Percentiles rank a stretch among this genome's conserved stretches.
Evolutionary conservation across 2,113 vertebrate genomes (phyloP).

Genomic region (Dromiciops gliroides): DNA sequence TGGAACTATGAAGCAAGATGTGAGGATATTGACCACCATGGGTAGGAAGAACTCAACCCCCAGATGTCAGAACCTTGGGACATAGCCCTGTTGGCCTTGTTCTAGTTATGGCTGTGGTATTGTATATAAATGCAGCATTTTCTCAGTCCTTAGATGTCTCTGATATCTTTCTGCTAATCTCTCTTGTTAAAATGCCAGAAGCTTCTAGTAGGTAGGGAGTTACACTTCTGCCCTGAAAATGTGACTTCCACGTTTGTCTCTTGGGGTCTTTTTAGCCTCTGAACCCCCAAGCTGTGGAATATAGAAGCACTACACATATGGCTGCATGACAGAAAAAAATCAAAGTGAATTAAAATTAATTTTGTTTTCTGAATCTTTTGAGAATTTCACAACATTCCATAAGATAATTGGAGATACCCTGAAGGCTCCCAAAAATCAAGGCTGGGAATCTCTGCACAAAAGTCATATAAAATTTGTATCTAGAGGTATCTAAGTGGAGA

Average conservation of each 20-base stretch:
- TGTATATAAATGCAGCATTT: background rate
- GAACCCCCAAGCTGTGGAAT: background rate
- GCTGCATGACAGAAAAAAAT: background rate
- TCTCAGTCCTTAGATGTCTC: background rate
- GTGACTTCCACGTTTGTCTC: background rate
- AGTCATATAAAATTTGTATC: slow-evolving; percentile 1
- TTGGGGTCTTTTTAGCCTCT: background rate
- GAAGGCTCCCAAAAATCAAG: slow-evolving; percentile 1
- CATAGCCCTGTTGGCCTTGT: background rate
- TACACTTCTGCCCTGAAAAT: background rate
- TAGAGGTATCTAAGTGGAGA: background rate
- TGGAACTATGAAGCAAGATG: background rate
- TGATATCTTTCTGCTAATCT: background rate
- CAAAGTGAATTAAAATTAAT: background rate
- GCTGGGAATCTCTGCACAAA: background rate
- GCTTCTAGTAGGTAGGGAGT: background rate
- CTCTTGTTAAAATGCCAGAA: background rate
- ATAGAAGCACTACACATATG: background rate
- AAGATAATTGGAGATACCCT: background rate
- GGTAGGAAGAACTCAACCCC: background rate
- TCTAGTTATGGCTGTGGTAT: background rate
- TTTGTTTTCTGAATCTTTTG: background rate
- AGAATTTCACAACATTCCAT: background rate
- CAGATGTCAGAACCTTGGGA: background rate
- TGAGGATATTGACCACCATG: background rate